Percentiles rank a stretch among this genome's conserved stretches.
Conservation (phyloP, 2,797 vertebrate species). For the Heterohyrax brucei region DNA sequence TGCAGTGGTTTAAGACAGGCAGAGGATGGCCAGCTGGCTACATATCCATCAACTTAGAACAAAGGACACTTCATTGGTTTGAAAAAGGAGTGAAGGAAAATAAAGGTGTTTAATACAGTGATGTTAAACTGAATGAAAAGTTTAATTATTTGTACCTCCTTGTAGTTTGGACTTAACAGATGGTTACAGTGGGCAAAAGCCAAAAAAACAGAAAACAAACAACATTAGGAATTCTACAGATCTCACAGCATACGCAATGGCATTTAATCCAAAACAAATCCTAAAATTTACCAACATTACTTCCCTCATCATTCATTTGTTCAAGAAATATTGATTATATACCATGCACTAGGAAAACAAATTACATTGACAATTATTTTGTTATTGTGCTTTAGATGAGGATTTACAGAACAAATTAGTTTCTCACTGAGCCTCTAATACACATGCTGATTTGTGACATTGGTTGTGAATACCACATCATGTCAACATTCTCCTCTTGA, state of each 20-base stretch:
- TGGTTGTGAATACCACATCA: no score
- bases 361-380: not conserved
- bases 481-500: no score
- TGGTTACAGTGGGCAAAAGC: not conserved
- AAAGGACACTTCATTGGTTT: no score
- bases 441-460: no score
- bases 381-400: no score
- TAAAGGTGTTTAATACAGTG: not conserved
- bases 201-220: conserved; percentile 23
- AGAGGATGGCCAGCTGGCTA: no score
- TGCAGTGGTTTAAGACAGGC: no score
- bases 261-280: conserved; percentile 40
- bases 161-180: not conserved
- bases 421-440: no score
- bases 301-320: not conserved
- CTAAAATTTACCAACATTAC: conserved; percentile 56
- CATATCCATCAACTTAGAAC: no score
- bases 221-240: not conserved
- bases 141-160: conserved; percentile 42
- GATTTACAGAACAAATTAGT: no score
- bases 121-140: not conserved
- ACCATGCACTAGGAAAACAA: not conserved
- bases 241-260: not conserved
- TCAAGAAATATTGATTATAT: not conserved
- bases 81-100: not conserved